Base-by-base conservation (phyloP, 2,797 vertebrate genomes). In the Aulostomus chinensis region DNA sequence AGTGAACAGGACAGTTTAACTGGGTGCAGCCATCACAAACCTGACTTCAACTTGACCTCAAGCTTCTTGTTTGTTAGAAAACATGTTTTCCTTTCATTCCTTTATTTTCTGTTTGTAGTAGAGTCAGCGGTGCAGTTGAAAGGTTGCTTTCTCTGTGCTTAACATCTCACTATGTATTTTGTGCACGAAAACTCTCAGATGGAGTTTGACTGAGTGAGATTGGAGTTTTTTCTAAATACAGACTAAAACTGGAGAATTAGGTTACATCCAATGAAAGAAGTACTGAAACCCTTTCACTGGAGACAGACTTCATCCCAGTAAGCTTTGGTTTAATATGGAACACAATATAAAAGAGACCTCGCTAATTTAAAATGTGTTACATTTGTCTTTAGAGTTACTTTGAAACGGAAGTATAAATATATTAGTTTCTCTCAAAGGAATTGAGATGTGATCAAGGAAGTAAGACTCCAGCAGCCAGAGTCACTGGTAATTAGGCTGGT, bases 401-500 rank as follows among this genome's bases (percentile, higher is more conserved):
- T 32, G 30, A 2, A 32, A 13, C 30, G 5, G 12, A 11, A 21
- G 6, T 6, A 21, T 21, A 21, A 21, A 5, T 25, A 7, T 9
- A 25, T 25, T 6, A 25, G 24, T 25, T 3, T 2, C 9, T 7
- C 24, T 7, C 20, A 6, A 4, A 9, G 26, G 26, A 28, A 28
- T 11, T 13, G 12, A 31, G 29, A 7, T n/a, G n/a, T n/a, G 5
- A 31, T 31, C 29, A 11, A 24, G 35, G 33, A 41, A 30, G 35
- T 33, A 18, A 52, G 52, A 50, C 40, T 63, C 31, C 32, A 61
- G 61, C 41, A 59, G 40, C 54, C 10, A 36, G 17, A 63, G 62
- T 68, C 39, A 3, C 20, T 32, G 42, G 39, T 81, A 81, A 81
- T 83, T 79, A 80, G 61, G 41, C 34, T 37, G 28, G 56, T 55